These are phyloP conservation scores for Palloptera scutellata DNA, from an alignment of 2,888 invertebrate species.

Conservation along the genomic window DNA sequence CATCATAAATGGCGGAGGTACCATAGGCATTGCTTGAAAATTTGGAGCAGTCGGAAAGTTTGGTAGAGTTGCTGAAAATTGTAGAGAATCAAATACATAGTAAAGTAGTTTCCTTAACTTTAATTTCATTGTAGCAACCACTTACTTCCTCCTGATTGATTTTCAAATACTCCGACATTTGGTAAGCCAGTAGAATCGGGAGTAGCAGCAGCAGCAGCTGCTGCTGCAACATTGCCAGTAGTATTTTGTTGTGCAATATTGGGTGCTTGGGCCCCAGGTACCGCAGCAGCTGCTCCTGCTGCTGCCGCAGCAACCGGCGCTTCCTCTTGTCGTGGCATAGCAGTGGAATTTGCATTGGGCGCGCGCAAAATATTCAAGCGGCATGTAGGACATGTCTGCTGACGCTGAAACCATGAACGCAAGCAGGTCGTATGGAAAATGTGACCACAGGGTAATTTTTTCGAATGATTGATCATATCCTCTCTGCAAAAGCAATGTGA, in stretches of 20 bases:
- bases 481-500: conserved; percentile 65
- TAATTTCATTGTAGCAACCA: neutral
- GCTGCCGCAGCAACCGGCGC: conserved; percentile 44
- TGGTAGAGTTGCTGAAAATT: conserved; percentile 4
- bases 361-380: conserved; percentile 81
- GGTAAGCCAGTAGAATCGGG: conserved; percentile 36
- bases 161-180: conserved; percentile 36
- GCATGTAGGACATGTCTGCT: conserved; percentile 99
- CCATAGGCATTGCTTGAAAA: conserved; percentile 50
- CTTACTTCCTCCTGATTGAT: conserved; percentile 30
- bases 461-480: conserved; percentile 78
- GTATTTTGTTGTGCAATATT: conserved; percentile 12
- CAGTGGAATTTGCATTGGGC: conserved; percentile 55
- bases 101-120: neutral
- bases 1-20: conserved; percentile 63
- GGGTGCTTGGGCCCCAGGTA: conserved; percentile 19
- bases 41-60: conserved; percentile 32
- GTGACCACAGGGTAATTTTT: conserved; percentile 98
- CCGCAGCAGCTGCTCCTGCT: conserved; percentile 36
- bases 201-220: conserved; percentile 16
- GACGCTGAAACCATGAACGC: conserved; percentile 99
- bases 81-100: neutral
- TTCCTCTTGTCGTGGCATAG: conserved; percentile 48
- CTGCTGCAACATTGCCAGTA: conserved; percentile 13
- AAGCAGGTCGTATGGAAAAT: conserved; percentile 98